A percentile compares a stretch with the other conserved stretches of the same genome.
Evolutionary conservation across 1,140 invertebrate genomes (phyloP).

Genomic region (Saccostrea echinata): DNA sequence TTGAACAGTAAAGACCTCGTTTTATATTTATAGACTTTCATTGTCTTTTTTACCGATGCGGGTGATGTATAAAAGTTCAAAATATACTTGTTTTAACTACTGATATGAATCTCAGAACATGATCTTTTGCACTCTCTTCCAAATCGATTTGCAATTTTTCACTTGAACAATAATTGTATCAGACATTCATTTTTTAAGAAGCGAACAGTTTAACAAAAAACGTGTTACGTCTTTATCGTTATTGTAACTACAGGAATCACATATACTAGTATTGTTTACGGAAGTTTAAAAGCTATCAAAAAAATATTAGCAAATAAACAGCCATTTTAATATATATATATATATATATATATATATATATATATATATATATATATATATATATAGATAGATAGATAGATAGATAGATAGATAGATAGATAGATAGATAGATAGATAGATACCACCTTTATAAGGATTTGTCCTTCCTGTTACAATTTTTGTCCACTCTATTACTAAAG

Average conservation of each 20-base stretch:
- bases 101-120: background rate
- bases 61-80: background rate
- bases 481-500: no score
- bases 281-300: no score
- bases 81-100: background rate
- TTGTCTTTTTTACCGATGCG: background rate
- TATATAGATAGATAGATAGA: no score
- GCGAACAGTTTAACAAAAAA: background rate
- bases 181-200: background rate
- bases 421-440: no score
- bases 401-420: no score
- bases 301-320: no score
- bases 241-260: background rate
- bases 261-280: no score
- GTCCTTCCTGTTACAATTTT: no score
- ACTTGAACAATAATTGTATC: background rate
- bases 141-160: constrained; percentile 22
- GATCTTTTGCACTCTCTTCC: constrained; percentile 2
- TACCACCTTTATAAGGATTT: no score
- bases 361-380: no score
- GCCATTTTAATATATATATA: no score
- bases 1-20: constrained; percentile 35
- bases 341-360: no score
- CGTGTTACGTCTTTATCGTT: background rate
- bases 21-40: constrained; percentile 26